These are phyloP conservation scores for Physocephala rufipes DNA, from an alignment of 2,888 invertebrate genomes.

Conservation along the genomic window DNA sequence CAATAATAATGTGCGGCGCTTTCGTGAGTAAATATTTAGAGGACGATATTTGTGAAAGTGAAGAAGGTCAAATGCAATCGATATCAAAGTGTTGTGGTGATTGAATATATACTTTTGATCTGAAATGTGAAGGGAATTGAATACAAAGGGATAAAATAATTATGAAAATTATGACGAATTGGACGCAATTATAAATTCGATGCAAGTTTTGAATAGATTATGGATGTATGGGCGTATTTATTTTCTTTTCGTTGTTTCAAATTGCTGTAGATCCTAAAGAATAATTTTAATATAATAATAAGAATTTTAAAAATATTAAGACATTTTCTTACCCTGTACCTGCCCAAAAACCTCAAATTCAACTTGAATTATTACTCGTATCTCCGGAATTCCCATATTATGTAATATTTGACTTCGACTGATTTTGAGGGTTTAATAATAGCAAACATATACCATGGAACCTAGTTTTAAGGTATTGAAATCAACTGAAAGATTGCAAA, in stretches of 20 bases:
- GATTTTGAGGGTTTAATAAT: slow-evolving; percentile 17
- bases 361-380: slow-evolving; percentile 77
- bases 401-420: background rate
- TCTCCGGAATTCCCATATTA: slow-evolving; percentile 70
- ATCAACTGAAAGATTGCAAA: no score
- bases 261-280: background rate
- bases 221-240: no score
- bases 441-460: no score
- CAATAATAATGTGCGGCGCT: no score
- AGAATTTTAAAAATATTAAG: background rate
- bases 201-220: background rate
- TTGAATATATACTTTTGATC: background rate
- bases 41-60: no score
- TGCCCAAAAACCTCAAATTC: slow-evolving; percentile 92
- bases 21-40: no score
- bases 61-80: background rate
- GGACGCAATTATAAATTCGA: background rate
- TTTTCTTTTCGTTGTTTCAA: no score
- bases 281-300: background rate
- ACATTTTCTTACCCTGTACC: slow-evolving; percentile 78
- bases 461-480: no score
- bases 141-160: slow-evolving; percentile 15
- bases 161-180: background rate
- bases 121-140: slow-evolving; percentile 14
- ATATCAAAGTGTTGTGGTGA: no score